phyloP scores from a whole-genome alignment of 2,888 invertebrate genomes.

The Lepidochrysops patricia region DNA sequence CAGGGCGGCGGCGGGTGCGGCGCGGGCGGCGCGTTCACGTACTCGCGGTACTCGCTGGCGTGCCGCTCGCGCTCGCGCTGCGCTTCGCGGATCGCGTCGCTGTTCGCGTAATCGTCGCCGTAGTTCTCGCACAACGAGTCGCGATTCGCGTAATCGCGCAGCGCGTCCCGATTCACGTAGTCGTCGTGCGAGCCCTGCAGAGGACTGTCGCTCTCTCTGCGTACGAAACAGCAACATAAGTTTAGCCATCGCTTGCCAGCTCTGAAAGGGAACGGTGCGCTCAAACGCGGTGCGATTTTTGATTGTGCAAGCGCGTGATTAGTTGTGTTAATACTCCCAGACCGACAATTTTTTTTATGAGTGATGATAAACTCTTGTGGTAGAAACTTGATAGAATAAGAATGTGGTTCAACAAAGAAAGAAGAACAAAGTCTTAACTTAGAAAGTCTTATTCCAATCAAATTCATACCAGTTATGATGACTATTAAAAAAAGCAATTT shows the following conservation, averaged over 20 bases:
- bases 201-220: conserved; percentile 69
- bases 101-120: conserved; percentile 67
- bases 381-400: conserved; percentile 2
- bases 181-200: conserved; percentile 57
- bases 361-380: not conserved
- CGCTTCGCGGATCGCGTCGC: conserved; percentile 68
- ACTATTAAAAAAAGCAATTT: not conserved
- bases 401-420: not conserved
- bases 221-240: conserved; percentile 69
- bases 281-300: conserved; percentile 40
- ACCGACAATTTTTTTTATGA: not conserved
- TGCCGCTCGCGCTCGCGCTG: conserved; percentile 52
- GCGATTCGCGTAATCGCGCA: conserved; percentile 62
- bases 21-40: conserved; percentile 62
- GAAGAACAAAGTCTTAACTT: not conserved
- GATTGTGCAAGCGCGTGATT: conserved; percentile 19
- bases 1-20: conserved; percentile 30
- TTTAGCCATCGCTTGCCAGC: conserved; percentile 56
- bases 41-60: conserved; percentile 60
- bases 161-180: conserved; percentile 63
- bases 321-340: not conserved
- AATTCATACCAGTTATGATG: not conserved
- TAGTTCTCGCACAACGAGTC: conserved; percentile 67
- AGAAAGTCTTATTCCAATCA: not conserved
- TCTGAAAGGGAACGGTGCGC: conserved; percentile 55